A percentile compares a stretch with the other conserved stretches of the same genome.
Evolutionary conservation across 2,797 vertebrate species (phyloP).

Genomic region (Echiichthys vipera): DNA sequence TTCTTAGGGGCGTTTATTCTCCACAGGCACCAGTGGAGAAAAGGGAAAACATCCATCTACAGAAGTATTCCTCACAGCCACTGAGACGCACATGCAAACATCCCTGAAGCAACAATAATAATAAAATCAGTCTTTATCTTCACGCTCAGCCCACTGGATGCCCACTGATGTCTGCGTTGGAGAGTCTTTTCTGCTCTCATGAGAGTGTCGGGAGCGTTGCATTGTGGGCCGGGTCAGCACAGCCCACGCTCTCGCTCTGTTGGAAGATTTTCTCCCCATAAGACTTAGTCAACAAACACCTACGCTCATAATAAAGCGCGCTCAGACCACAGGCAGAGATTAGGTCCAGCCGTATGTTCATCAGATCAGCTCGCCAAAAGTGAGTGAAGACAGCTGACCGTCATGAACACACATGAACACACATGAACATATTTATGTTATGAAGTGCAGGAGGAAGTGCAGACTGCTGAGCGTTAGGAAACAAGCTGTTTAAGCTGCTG

Average conservation of each 20-base stretch:
- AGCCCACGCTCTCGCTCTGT: slow-evolving; percentile 37
- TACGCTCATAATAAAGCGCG: slow-evolving; percentile 21
- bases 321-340: slow-evolving; percentile 30
- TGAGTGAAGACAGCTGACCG: too few relatives aligned
- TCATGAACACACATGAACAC: too few relatives aligned
- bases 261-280: slow-evolving; percentile 29
- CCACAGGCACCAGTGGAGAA: background rate
- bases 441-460: too few relatives aligned
- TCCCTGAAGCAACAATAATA: background rate
- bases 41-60: background rate
- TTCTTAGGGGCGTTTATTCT: background rate
- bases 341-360: slow-evolving; percentile 19
- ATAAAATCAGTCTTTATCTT: background rate
- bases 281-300: slow-evolving; percentile 63
- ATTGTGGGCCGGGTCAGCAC: slow-evolving; percentile 42
- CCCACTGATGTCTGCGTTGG: background rate
- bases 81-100: slow-evolving; percentile 6
- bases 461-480: background rate
- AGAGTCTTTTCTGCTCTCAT: slow-evolving; percentile 15
- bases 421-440: too few relatives aligned
- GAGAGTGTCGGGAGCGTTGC: slow-evolving; percentile 34
- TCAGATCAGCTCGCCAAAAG: slow-evolving; percentile 14
- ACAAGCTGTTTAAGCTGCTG: too few relatives aligned
- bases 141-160: background rate
- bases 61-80: background rate